Evolutionary conservation across 2,888 invertebrate species (phyloP), one percentile per base, ranked within the genome.

Genomic region (Drosophila rellima): DNA sequence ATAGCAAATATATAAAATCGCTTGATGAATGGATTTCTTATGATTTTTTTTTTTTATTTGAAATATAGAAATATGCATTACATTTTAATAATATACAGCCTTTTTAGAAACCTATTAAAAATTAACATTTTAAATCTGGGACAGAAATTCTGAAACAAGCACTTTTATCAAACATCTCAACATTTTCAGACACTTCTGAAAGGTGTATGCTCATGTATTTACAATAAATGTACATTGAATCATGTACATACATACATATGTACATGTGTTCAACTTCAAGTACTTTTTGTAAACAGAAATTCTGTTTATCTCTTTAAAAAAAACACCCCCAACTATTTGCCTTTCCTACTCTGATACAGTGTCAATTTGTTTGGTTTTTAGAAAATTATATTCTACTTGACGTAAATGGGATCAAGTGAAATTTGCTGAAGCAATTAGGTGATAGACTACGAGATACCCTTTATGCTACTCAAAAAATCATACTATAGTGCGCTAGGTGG

Each of bases 231-330:
- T 29, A 29, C 39, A 52, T 39, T 7, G 13, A 52, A 29, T 42
- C 39, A 13, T 17, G 26, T 56, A 15, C n/a, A 7, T 55, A n/a
- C n/a, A 7, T 55, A n/a, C 7, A 7, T 23, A 23, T 13, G 8
- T 33, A 35, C 15, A 51, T 23, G 40, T 47, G 15, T 26, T 35
- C 2, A 50, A 3, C 48, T 29, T 68, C 68, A 67, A 68, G 68
- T 68, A 13, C 52, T 68, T 57, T 47, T 11, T 35, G 51, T 67
- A 68, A 69, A 69, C 68, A 67, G 31, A 59, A 54, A 54, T 54
- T 42, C 40, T 67, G 69, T 68, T 67, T 68, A 69, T 68, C 59
- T 51, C 39, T 48, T 31, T 29, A 23, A 45, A 23, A 33, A 42
- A 18, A 57, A 56, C 67, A 47, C 67, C 57, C 67, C 51, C 57